These are phyloP conservation scores for Diglossa cyanea DNA, from an alignment of 2,797 vertebrate species.

Conservation along the genomic window DNA sequence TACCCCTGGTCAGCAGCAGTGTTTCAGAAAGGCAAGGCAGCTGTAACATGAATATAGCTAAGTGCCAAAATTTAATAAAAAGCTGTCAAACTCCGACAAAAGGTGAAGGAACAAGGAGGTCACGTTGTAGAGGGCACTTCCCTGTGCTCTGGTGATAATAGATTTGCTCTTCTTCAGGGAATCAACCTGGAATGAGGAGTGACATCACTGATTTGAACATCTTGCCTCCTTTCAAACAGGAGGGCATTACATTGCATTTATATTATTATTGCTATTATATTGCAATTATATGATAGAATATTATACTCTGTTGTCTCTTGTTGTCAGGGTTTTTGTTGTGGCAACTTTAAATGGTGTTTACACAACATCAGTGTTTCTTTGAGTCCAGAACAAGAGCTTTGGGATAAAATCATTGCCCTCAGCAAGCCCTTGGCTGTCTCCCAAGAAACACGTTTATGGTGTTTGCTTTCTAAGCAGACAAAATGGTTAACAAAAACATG, in stretches of 20 bases:
- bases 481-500: background rate
- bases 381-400: background rate
- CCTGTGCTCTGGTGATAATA: background rate
- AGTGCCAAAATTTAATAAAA: background rate
- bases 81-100: background rate
- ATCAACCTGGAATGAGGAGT: background rate
- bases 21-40: background rate
- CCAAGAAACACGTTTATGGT: background rate
- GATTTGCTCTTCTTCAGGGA: background rate
- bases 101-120: background rate
- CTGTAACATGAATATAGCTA: background rate
- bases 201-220: background rate
- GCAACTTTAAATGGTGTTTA: constrained; percentile 20
- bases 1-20: background rate
- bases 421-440: background rate
- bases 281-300: background rate
- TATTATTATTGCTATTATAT: background rate
- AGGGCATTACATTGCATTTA: background rate
- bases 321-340: constrained; percentile 20
- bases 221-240: background rate
- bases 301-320: background rate
- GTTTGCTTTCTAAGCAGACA: background rate
- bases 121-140: background rate
- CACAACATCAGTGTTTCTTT: background rate
- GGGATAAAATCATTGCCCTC: background rate